Evolutionary conservation across 2,888 invertebrate species (phyloP), one percentile per base, ranked within the genome.

Genomic region (Ischnus inquisitorius): DNA sequence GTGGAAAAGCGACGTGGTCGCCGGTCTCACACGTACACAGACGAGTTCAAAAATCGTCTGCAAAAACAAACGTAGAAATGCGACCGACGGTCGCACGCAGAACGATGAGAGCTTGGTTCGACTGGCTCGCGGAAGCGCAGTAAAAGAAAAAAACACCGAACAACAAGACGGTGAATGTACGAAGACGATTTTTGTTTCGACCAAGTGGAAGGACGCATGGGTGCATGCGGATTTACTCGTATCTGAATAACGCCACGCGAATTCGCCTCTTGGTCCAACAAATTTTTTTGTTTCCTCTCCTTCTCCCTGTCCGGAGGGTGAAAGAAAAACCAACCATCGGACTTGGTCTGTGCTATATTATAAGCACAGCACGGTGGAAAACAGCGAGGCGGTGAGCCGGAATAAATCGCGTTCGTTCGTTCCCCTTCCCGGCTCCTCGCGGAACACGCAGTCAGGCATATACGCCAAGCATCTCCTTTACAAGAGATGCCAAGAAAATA

Each of bases 311-410:
- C 57, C n/a, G 19, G 22, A 25, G 60, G 48, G 39, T 43, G 46
- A 62, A 80, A 74, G 80, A 77, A 72, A 4, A 75, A 22, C 25
- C 72, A 48, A 65, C 65, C 80, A 48, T 76, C 57, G 74, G 19
- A 57, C 65, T 60, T 79, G 77, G 57, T 80, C 48, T 68, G 62
- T 34, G 75, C 67, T 79, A 62, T 80, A 80, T 81, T 64, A 57
- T 16, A 43, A 62, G 12, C 41, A 16, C 10, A 39, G 48, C 25
- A 74, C 54, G 57, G 82, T 41, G 67, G 68, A 77, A 83, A 82
- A 82, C 82, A 77, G 76, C 67, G 79, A 92, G 93, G 92, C 92
- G 92, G 91, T 91, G 92, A 92, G 92, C 89, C 89, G 91, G 91
- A 93, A 93, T 93, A 93, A 93, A 93, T 93, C 92, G 93, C 67